These are phyloP conservation scores for Andricus grossulariae DNA, from an alignment of 1,140 invertebrate species.

Conservation along the genomic window DNA sequence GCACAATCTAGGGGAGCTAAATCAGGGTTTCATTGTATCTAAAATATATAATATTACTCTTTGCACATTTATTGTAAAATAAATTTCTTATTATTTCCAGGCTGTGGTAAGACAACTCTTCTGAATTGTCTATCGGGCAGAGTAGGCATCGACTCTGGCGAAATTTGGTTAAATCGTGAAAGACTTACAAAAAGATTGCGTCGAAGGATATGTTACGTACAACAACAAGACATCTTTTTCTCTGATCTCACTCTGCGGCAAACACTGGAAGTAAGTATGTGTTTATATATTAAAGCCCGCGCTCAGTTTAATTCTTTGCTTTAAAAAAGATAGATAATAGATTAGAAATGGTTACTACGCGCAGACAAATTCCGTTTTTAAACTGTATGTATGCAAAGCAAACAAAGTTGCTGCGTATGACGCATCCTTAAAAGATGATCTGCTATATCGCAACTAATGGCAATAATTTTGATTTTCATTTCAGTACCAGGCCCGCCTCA, in stretches of 20 bases:
- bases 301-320: not conserved
- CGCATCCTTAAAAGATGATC: not conserved
- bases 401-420: not conserved
- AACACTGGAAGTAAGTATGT: constrained; percentile 83
- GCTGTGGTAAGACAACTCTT: constrained; percentile 89
- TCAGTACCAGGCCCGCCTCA: constrained; percentile 71
- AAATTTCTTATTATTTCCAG: constrained; percentile 60
- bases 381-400: not conserved
- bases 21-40: no score
- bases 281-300: no score
- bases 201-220: constrained; percentile 87
- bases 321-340: no score
- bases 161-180: constrained; percentile 85
- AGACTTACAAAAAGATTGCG: constrained; percentile 86
- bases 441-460: not conserved
- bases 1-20: no score
- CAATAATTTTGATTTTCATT: constrained; percentile 41
- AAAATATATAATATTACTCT: not conserved
- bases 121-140: constrained; percentile 86
- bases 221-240: constrained; percentile 91
- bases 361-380: no score
- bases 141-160: constrained; percentile 81
- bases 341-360: no score
- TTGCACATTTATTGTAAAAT: not conserved
- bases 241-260: constrained; percentile 87